Base-by-base conservation (phyloP, 1,140 invertebrate genomes). In the Ostrea edulis region DNA sequence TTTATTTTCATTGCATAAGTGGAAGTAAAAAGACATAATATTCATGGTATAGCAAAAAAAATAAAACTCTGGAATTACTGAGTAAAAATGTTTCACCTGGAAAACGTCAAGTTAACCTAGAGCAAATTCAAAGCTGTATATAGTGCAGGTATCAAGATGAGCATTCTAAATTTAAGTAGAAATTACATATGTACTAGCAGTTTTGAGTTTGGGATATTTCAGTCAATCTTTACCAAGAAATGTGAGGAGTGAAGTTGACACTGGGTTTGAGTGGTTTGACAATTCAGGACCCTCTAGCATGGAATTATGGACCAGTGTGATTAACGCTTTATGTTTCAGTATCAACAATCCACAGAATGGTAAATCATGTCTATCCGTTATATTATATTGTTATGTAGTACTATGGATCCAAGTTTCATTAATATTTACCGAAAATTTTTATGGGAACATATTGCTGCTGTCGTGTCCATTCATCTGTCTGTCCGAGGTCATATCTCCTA, bases 331-430 rank as follows among this genome's bases (percentile, higher is more conserved):
- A 7, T 87, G 89, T 77, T 85, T 90, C 77, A 89, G 89, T 89
- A 82, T 90, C 52, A 90, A 90, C 44, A 90, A 90, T 87, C 89
- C 89, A 86, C 89, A 89, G 52, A 90, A 89, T 86, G 89, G 89
- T 90, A 87, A 65, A 35, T n/a, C n/a, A n/a, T 81, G 29, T 35
- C 14, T 29, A 8, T 77, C 14, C 35, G 11, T 17, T 44, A 44
- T 1, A 44, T 44, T 44, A 1, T 5, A 44, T 44, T 44, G 35
- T 5, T 44, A 44, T 44, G 35, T 44, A 44, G 35, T 44, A 44
- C 5, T 44, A 5, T 44, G 35, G 5, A 44, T 44, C 35, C 35
- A 44, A 44, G 35, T 44, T 44, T 44, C 35, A 44, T 44, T 44
- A 5, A 44, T n/a, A n/a, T n/a, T n/a, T n/a, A n/a, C n/a, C n/a